phyloP scores from a whole-genome alignment of 2,797 vertebrate species.

The Mastacembelus armatus region DNA sequence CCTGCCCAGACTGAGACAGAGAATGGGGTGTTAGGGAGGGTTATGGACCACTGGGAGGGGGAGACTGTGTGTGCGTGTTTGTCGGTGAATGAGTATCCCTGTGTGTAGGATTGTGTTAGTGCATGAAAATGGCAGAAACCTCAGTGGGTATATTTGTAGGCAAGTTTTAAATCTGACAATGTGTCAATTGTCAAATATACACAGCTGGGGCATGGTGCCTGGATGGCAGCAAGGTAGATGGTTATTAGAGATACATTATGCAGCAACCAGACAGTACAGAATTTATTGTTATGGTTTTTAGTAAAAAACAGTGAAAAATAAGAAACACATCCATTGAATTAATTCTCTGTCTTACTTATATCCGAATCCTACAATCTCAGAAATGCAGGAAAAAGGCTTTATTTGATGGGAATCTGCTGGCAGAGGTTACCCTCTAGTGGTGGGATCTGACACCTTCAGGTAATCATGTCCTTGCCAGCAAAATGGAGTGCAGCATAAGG shows the following conservation, averaged over 20 bases:
- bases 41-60: conserved; percentile 36
- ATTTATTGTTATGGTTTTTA: neutral
- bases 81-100: conserved; percentile 2
- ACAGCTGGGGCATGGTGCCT: neutral
- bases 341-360: neutral
- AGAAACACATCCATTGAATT: neutral
- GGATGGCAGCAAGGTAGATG: neutral
- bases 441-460: neutral
- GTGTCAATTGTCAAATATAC: conserved; percentile 1
- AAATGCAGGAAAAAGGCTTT: conserved; percentile 10
- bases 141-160: conserved; percentile 1
- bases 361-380: conserved; percentile 3
- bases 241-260: neutral
- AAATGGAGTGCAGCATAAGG: too few species aligned
- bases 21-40: conserved; percentile 18
- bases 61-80: conserved; percentile 3
- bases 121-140: conserved; percentile 5
- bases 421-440: conserved; percentile 66
- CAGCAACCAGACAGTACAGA: neutral
- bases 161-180: conserved; percentile 25
- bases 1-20: neutral
- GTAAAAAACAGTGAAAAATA: neutral
- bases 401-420: conserved; percentile 12
- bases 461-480: neutral
- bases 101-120: conserved; percentile 9